phyloP scores from a whole-genome alignment of 1,140 invertebrate genomes.

The Tetramorium parvispinum region DNA sequence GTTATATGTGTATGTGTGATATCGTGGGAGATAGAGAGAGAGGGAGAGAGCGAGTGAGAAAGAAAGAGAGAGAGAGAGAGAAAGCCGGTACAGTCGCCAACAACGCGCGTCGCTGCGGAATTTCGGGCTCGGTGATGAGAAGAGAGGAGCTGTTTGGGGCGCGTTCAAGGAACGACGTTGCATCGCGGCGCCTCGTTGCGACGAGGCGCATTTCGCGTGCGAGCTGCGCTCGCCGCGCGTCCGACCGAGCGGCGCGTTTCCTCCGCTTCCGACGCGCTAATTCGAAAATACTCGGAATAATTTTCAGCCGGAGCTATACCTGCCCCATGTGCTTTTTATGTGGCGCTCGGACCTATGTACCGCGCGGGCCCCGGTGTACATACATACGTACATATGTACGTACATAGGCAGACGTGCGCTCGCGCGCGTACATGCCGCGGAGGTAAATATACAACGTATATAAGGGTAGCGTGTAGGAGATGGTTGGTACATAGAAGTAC shows the following conservation, averaged over 20 bases:
- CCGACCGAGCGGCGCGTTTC: conserved; percentile 47
- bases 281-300: conserved; percentile 78
- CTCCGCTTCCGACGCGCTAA: conserved; percentile 70
- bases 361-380: conserved; percentile 64
- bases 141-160: background rate
- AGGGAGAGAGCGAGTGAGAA: background rate
- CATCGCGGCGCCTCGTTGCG: conserved; percentile 30
- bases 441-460: conserved; percentile 82
- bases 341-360: conserved; percentile 69
- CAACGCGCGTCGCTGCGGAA: conserved; percentile 54
- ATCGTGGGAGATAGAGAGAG: background rate
- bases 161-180: conserved; percentile 41
- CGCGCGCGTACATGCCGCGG: conserved; percentile 70
- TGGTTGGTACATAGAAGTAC: conserved; percentile 84
- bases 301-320: conserved; percentile 71
- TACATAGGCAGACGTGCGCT: conserved; percentile 31
- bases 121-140: conserved; percentile 22
- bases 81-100: conserved; percentile 53
- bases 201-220: conserved; percentile 49
- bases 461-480: conserved; percentile 84
- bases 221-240: conserved; percentile 9
- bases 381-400: conserved; percentile 47
- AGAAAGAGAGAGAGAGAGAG: conserved; percentile 7
- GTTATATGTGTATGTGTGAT: conserved; percentile 16
- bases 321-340: conserved; percentile 72